phyloP scores from a whole-genome alignment of 2,888 invertebrate species.

The Nomada fabriciana region DNA sequence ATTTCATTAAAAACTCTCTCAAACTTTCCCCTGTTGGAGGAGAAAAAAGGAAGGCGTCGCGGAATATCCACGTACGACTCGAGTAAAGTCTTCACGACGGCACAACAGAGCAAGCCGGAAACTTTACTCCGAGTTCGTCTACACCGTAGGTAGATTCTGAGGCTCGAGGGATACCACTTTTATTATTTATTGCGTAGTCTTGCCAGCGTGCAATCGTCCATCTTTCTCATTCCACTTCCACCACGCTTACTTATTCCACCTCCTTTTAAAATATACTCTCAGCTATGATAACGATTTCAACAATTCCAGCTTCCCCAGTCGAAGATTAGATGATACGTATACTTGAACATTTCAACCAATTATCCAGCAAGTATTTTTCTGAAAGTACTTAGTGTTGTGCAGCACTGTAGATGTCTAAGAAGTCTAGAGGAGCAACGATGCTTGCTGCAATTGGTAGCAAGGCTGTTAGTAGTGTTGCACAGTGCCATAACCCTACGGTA shows the following conservation, averaged over 20 bases:
- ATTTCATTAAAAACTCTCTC: slow-evolving; percentile 45
- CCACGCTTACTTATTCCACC: slow-evolving; percentile 5
- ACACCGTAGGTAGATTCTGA: slow-evolving; percentile 43
- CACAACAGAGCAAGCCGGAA: slow-evolving; percentile 71
- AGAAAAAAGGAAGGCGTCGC: slow-evolving; percentile 9
- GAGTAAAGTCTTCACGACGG: slow-evolving; percentile 40
- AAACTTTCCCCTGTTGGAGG: not conserved
- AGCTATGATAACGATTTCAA: not conserved
- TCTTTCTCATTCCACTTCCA: slow-evolving; percentile 29
- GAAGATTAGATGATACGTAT: not conserved
- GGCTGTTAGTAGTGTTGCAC: slow-evolving; percentile 32
- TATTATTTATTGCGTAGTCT: slow-evolving; percentile 79
- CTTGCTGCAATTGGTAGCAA: slow-evolving; percentile 43
- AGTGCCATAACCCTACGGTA: slow-evolving; percentile 32
- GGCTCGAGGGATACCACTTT: slow-evolving; percentile 66
- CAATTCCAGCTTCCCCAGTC: not conserved
- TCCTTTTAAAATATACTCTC: not conserved
- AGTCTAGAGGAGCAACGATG: slow-evolving; percentile 12
- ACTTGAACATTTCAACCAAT: not conserved
- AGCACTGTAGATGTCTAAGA: slow-evolving; percentile 2
- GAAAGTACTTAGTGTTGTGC: too few species aligned
- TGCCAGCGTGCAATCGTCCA: slow-evolving; percentile 67
- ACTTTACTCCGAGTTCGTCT: slow-evolving; percentile 62
- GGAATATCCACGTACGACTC: slow-evolving; percentile 29
- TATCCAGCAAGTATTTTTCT: too few species aligned